These are phyloP conservation scores for Neocrepidodera transversa DNA, from an alignment of 2,888 invertebrate genomes.

Conservation along the genomic window DNA sequence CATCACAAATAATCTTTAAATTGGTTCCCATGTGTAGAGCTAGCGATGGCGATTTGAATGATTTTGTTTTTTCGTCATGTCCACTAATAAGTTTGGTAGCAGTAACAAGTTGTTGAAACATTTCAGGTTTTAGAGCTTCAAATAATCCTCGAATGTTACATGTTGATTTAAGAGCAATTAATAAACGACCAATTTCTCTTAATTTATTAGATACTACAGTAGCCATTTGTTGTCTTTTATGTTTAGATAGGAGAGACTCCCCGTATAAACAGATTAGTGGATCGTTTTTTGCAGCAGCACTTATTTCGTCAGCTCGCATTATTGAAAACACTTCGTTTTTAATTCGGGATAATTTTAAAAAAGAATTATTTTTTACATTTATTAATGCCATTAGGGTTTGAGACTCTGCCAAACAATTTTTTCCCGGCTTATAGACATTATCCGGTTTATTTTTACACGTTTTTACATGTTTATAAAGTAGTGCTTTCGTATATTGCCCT, in stretches of 20 bases:
- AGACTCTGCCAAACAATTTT: conserved; percentile 27
- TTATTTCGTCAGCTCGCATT: conserved; percentile 43
- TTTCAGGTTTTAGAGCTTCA: conserved; percentile 35
- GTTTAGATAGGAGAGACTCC: conserved; percentile 36
- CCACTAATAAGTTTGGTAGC: conserved; percentile 36
- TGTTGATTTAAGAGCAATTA: conserved; percentile 28
- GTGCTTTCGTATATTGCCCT: too few species aligned
- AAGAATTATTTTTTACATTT: conserved; percentile 26
- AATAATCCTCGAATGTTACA: conserved; percentile 19
- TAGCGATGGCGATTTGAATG: conserved; percentile 34
- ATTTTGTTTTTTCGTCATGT: conserved; percentile 30
- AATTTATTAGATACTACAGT: conserved; percentile 39
- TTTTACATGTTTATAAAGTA: too few species aligned
- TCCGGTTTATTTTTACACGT: conserved; percentile 31
- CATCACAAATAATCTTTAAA: conserved; percentile 34
- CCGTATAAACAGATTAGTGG: conserved; percentile 40
- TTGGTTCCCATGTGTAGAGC: conserved; percentile 39
- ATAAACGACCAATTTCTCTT: conserved; percentile 38
- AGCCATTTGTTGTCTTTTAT: conserved; percentile 40
- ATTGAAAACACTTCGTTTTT: conserved; percentile 39
- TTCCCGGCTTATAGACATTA: conserved; percentile 19
- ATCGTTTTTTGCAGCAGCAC: conserved; percentile 37
- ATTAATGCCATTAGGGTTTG: conserved; percentile 35
- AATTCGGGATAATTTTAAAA: conserved; percentile 29
- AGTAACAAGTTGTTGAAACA: conserved; percentile 27